Evolutionary conservation across 2,797 vertebrate genomes (phyloP).

Genomic region (Tapera naevia): DNA sequence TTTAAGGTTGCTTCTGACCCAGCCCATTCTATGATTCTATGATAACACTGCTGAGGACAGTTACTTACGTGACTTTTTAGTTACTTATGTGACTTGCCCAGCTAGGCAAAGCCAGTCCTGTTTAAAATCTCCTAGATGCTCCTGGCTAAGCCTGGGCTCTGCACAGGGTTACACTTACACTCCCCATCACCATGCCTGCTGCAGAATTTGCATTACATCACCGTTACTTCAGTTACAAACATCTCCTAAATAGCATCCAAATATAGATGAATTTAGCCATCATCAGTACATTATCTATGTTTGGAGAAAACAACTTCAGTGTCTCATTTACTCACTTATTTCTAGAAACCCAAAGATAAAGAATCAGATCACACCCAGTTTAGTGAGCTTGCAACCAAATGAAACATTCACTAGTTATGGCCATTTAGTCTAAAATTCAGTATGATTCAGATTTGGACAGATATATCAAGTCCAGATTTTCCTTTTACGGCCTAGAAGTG

Average conservation of each 20-base stretch:
- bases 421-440: background rate
- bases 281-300: background rate
- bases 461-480: background rate
- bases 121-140: background rate
- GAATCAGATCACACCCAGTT: background rate
- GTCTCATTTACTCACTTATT: background rate
- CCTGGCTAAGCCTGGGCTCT: background rate
- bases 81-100: background rate
- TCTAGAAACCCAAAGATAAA: background rate
- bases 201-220: background rate
- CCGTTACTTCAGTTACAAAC: background rate
- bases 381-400: background rate
- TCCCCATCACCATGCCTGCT: background rate
- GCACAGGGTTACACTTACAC: background rate
- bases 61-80: no score
- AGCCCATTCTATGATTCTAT: no score
- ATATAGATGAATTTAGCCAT: background rate
- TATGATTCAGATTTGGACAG: background rate
- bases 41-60: rapidly evolving
- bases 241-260: background rate
- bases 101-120: background rate
- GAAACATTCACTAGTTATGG: background rate
- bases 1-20: no score
- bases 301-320: background rate
- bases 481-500: background rate